Base-by-base conservation (phyloP, 2,797 vertebrate species). In the Triplophysa yarkandensis region DNA sequence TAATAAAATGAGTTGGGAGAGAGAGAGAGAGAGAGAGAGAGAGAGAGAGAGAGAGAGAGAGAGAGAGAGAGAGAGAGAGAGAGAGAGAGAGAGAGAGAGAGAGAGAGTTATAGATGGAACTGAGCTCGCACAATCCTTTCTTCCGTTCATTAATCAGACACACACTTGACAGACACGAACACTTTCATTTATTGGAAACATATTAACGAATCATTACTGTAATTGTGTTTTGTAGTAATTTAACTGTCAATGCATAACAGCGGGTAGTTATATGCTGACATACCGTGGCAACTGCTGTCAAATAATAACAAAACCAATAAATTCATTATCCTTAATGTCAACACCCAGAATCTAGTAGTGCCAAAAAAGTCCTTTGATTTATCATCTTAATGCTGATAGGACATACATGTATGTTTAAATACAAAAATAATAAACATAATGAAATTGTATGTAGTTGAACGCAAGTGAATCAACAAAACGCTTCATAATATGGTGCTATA, bases 81-180 rank as follows among this genome's bases (percentile, higher is more conserved):
- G 9, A 21, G 19, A 64, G 16, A 28, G 25, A 28, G 41, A 57
- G 41, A 48, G 32, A 28, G 17, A 43, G 25, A 63, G 27, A 39
- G 17, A 30, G 43, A 57, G 36, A 62, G 63, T 83, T 3, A 17
- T n/a, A 54, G 23, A 72, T 1, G 52, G 25, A 11, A 87, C 68
- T 82, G 80, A 82, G 23, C 27, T 88, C 86, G 85, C 7, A 48
- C 84, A 85, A 83, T 86, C 80, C 85, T 82, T 43, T 14, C 61
- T 34, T 65, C 17, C 32, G 28, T 58, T 32, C 62, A 74, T 74
- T 65, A 66, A 66, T 66, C 50, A 74, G 36, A 44, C 39, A 25
- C 46, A 28, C 19, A 16, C 4, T 17, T 19, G 78, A 86, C 41
- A 77, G 52, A 55, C 69, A 72, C 19, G 36, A 9, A 77, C 63